Evolutionary conservation across 2,888 invertebrate species (phyloP).

Genomic region (Dorcus hopei): DNA sequence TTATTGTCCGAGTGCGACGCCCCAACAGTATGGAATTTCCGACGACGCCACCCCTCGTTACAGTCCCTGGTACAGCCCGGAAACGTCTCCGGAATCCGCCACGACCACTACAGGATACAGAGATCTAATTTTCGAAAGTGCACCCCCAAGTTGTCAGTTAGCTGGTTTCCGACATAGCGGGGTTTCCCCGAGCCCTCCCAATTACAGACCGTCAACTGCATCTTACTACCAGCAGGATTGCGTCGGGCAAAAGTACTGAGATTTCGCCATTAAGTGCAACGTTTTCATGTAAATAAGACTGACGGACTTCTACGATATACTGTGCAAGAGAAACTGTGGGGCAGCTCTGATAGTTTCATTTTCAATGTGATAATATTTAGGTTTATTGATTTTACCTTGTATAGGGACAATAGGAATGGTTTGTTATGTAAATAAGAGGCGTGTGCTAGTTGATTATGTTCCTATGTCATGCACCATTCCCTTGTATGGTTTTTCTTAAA

Average conservation of each 20-base stretch:
- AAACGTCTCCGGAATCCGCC: conserved; percentile 47
- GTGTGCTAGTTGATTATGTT: conserved; percentile 6
- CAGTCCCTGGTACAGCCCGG: conserved; percentile 58
- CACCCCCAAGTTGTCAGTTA: conserved; percentile 49
- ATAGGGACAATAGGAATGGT: background rate
- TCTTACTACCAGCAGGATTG: conserved; percentile 61
- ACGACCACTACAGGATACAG: conserved; percentile 41
- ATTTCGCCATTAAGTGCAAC: conserved; percentile 3
- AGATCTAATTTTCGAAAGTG: conserved; percentile 46
- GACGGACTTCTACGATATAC: background rate
- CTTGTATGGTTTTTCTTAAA: background rate
- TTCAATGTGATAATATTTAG: conserved; percentile 8
- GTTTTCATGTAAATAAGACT: conserved; percentile 18
- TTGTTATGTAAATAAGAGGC: conserved; percentile 2
- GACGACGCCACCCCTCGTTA: conserved; percentile 46
- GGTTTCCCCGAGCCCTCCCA: conserved; percentile 54
- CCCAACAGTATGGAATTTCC: conserved; percentile 42
- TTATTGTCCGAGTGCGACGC: conserved; percentile 51
- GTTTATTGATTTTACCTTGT: conserved; percentile 4
- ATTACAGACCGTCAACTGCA: conserved; percentile 53
- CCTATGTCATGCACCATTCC: conserved; percentile 7
- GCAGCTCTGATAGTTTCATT: conserved; percentile 5
- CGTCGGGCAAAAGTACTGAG: conserved; percentile 50
- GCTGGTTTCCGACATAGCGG: conserved; percentile 49
- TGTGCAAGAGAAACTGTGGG: background rate